phyloP scores from a whole-genome alignment of 2,797 vertebrate species.

The Sebastes iracundus region DNA sequence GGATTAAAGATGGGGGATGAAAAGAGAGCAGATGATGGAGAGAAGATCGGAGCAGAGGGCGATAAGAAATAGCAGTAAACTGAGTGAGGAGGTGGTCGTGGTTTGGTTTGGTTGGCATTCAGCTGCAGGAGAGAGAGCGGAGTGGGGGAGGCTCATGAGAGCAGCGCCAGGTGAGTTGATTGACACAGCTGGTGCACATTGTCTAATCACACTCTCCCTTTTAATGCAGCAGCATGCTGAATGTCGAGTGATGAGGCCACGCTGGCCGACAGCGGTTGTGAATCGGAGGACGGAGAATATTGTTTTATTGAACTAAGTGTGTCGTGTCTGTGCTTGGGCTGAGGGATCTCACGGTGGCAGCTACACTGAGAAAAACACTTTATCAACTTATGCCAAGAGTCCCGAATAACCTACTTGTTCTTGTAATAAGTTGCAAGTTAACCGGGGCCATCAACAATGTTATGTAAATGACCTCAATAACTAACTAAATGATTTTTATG shows the following conservation, averaged over 20 bases:
- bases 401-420: not conserved
- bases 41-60: not conserved
- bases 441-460: not conserved
- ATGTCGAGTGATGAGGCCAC: no score
- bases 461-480: not conserved
- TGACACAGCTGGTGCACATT: fast-evolving
- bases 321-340: no score
- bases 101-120: no score
- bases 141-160: no score
- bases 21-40: not conserved
- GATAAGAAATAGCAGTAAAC: not conserved
- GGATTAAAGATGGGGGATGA: not conserved
- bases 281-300: no score
- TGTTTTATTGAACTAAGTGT: no score
- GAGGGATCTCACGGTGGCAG: no score
- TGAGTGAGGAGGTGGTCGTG: not conserved
- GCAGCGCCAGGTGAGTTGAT: no score
- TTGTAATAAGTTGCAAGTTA: not conserved
- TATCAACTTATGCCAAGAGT: not conserved
- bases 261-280: no score
- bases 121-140: no score
- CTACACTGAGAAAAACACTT: not conserved
- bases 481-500: not conserved
- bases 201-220: no score
- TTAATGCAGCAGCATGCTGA: no score